These are phyloP conservation scores for Choreutis nemorana DNA, from an alignment of 2,888 invertebrate species.

Conservation along the genomic window DNA sequence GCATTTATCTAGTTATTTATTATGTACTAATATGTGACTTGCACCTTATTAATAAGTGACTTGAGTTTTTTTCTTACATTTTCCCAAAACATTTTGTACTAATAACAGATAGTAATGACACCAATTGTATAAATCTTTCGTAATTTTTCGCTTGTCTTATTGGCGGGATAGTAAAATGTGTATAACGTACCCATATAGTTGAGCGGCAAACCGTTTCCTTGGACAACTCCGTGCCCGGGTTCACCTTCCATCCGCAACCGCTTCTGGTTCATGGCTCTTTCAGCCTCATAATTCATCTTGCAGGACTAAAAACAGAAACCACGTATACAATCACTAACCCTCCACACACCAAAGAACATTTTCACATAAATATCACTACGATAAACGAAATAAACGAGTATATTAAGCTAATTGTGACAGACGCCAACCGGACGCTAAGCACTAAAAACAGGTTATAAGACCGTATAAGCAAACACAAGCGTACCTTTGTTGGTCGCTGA, in stretches of 20 bases:
- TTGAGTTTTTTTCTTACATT: too few relatives aligned
- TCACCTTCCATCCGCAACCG: constrained; percentile 62
- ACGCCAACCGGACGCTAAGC: constrained; percentile 66
- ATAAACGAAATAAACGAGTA: constrained; percentile 31
- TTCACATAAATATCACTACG: constrained; percentile 21
- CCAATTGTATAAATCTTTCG: too few relatives aligned
- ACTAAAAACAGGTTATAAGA: constrained; percentile 63
- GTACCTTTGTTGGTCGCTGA: constrained; percentile 66
- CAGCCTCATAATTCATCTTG: constrained; percentile 64
- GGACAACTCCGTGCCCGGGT: constrained; percentile 60
- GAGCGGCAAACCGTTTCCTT: constrained; percentile 61
- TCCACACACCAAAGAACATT: constrained; percentile 25
- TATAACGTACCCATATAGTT: constrained; percentile 53
- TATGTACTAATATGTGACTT: too few relatives aligned
- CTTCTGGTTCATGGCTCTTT: constrained; percentile 64
- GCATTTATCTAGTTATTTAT: too few relatives aligned
- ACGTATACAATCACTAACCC: constrained; percentile 22
- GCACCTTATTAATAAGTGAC: too few relatives aligned
- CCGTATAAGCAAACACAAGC: constrained; percentile 61
- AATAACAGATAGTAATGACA: too few relatives aligned
- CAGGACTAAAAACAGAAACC: constrained; percentile 52
- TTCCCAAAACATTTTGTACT: too few relatives aligned
- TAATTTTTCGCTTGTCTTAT: constrained; percentile 6
- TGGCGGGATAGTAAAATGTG: background rate
- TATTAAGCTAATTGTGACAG: constrained; percentile 51